Conservation (phyloP, 2,888 invertebrate genomes). For the Oscheius sp. region DNA sequence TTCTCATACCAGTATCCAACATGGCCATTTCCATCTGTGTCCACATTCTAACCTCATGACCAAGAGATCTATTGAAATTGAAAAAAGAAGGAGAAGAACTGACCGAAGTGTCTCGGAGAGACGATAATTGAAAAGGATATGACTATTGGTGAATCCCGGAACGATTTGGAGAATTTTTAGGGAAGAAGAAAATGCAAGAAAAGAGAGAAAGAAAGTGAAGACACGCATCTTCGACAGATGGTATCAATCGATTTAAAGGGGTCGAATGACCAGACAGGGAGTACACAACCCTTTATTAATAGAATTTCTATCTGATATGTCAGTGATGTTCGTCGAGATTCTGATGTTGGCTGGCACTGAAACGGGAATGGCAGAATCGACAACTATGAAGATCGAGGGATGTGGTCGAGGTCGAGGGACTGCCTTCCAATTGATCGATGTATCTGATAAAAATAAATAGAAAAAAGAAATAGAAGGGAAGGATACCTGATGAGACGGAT, state of each 20-base stretch:
- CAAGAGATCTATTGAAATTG: slow-evolving; percentile 52
- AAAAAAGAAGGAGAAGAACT: not conserved
- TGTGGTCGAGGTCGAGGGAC: slow-evolving; percentile 60
- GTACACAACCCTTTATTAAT: no score
- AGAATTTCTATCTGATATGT: no score
- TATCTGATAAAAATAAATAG: slow-evolving; percentile 37
- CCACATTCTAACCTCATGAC: slow-evolving; percentile 65
- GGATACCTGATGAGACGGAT: slow-evolving; percentile 65
- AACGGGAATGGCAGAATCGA: slow-evolving; percentile 69
- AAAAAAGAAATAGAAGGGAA: not conserved
- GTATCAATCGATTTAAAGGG: not conserved
- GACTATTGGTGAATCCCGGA: slow-evolving; percentile 69
- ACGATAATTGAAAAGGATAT: slow-evolving; percentile 68
- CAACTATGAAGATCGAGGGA: slow-evolving; percentile 66
- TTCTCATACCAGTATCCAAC: slow-evolving; percentile 59
- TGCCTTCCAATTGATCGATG: slow-evolving; percentile 64
- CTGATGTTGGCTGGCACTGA: slow-evolving; percentile 20
- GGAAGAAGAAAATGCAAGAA: not conserved
- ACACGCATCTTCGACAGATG: not conserved
- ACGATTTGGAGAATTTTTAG: slow-evolving; percentile 67
- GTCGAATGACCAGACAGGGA: not conserved
- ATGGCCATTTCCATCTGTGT: slow-evolving; percentile 66
- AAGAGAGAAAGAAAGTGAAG: no score
- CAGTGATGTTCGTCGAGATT: slow-evolving; percentile 8
- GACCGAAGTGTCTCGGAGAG: slow-evolving; percentile 59